A percentile compares a stretch with the other conserved stretches of the same genome.
Evolutionary conservation across 2,797 vertebrate genomes (phyloP).

Genomic region (Forpus xanthops): DNA sequence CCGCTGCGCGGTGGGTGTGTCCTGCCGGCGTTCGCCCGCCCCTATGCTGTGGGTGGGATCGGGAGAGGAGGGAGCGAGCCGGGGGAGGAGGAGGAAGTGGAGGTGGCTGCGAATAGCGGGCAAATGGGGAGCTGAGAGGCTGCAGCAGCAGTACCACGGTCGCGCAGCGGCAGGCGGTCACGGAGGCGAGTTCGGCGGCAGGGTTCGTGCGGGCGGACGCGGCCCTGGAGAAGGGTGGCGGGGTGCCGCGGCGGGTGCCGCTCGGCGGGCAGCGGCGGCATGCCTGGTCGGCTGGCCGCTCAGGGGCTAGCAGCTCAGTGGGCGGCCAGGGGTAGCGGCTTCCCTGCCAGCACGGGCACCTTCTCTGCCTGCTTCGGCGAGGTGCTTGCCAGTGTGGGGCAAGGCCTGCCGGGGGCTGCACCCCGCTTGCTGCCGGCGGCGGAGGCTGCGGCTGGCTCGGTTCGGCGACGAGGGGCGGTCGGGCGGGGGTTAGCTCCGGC

Average conservation of each 20-base stretch:
- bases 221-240: background rate
- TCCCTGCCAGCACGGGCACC: background rate
- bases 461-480: background rate
- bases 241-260: background rate
- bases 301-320: background rate
- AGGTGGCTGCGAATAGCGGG: conserved; percentile 54
- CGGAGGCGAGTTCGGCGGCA: background rate
- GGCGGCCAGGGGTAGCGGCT: background rate
- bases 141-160: background rate
- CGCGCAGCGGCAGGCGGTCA: background rate
- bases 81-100: conserved; percentile 43
- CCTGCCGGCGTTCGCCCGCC: background rate
- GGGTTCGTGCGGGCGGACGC: background rate
- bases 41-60: background rate
- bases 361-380: background rate
- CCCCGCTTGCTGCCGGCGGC: background rate
- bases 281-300: background rate
- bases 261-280: background rate
- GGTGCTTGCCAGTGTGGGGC: background rate
- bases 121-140: conserved; percentile 54
- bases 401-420: background rate
- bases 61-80: background rate
- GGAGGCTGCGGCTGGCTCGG: background rate
- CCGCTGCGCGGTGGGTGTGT: conserved; percentile 1
- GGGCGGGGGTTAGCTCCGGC: background rate